A percentile compares a stretch with the other conserved stretches of the same genome.
phyloP scores from a whole-genome alignment of 2,113 vertebrate species.

The Platichthys flesus region DNA sequence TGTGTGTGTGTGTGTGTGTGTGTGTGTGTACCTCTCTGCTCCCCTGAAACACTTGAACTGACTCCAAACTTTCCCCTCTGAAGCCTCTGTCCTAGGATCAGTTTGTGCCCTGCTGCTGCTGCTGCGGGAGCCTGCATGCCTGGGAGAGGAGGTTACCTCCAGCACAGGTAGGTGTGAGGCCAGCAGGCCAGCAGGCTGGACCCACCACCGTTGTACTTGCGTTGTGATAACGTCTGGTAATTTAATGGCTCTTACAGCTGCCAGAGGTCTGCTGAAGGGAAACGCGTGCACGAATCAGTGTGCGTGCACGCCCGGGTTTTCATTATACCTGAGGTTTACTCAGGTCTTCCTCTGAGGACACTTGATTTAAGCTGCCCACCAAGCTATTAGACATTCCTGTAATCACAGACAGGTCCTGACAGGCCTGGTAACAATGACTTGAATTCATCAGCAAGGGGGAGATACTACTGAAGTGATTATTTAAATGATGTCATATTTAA shows the following conservation, averaged over 20 bases:
- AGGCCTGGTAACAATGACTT: slow-evolving; percentile 1
- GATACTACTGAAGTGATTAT: not conserved
- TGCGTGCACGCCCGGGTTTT: not conserved
- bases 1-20: not conserved
- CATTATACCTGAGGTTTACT: not conserved
- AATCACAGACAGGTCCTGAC: slow-evolving; percentile 13
- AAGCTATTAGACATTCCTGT: slow-evolving; percentile 11
- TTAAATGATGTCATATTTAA: no score
- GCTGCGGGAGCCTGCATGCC: slow-evolving; percentile 51
- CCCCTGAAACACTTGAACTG: not conserved
- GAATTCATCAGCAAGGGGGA: not conserved
- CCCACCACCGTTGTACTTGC: not conserved
- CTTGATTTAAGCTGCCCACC: not conserved
- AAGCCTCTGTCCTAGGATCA: slow-evolving; percentile 65
- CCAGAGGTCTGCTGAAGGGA: not conserved
- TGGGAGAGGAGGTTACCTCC: slow-evolving; percentile 63
- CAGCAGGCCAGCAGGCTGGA: not conserved
- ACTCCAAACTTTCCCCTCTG: not conserved
- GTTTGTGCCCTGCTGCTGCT: slow-evolving; percentile 61
- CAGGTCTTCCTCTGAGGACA: not conserved
- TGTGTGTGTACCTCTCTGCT: not conserved
- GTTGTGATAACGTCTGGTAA: not conserved
- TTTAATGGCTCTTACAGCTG: not conserved
- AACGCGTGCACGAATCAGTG: not conserved
- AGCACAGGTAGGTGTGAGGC: slow-evolving; percentile 58